phyloP scores from a whole-genome alignment of 2,113 vertebrate genomes.

The Pogonocichla stellata region DNA sequence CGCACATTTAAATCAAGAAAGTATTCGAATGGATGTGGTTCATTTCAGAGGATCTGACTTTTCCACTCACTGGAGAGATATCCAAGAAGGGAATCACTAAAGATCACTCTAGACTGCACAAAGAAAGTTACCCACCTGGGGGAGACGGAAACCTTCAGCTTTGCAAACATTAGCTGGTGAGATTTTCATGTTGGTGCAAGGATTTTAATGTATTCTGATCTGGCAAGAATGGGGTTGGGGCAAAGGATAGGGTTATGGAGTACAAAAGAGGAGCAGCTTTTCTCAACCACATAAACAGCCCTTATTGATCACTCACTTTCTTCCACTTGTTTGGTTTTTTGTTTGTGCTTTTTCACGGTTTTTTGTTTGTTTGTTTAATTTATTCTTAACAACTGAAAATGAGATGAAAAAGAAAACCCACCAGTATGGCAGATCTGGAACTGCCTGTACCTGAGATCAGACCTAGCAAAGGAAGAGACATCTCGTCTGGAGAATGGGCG shows the following conservation, averaged over 20 bases:
- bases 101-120: not conserved
- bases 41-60: not conserved
- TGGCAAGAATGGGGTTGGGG: not conserved
- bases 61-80: not conserved
- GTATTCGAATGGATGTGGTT: not conserved
- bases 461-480: not conserved
- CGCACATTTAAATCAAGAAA: accelerated
- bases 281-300: not conserved
- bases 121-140: not conserved
- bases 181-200: accelerated
- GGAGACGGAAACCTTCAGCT: not conserved
- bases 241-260: not conserved
- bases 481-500: not conserved
- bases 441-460: not conserved
- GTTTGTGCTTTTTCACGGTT: not conserved
- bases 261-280: not conserved
- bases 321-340: not conserved
- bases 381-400: not conserved
- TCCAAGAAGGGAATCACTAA: not conserved
- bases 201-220: not conserved
- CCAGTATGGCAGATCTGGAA: not conserved
- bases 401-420: not conserved
- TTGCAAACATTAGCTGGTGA: not conserved
- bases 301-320: not conserved
- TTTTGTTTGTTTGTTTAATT: not conserved